phyloP scores from a whole-genome alignment of 2,113 vertebrate species.

The Amazona vittata region DNA sequence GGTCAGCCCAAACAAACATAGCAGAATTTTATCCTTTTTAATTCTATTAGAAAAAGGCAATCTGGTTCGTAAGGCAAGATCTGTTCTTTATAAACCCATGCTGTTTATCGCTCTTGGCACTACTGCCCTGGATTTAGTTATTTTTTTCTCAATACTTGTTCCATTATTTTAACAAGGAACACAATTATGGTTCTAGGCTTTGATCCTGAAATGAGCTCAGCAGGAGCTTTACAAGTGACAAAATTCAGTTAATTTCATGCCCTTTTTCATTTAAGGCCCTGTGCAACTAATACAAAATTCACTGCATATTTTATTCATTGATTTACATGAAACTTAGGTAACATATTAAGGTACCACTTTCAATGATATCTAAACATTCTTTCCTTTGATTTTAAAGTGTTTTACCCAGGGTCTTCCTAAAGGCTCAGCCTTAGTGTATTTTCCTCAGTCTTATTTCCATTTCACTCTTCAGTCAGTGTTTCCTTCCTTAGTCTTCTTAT shows the following conservation, averaged over 20 bases:
- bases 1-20: neutral
- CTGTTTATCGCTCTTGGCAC: neutral
- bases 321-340: neutral
- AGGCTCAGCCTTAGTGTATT: neutral
- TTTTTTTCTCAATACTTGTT: constrained; percentile 43
- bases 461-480: neutral
- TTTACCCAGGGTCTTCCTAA: neutral
- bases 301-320: neutral
- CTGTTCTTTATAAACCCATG: neutral
- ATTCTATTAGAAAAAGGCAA: neutral
- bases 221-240: constrained; percentile 11
- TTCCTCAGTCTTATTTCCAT: neutral
- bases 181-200: constrained; percentile 22
- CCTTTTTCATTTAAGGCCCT: neutral
- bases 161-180: constrained; percentile 19
- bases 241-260: constrained; percentile 44
- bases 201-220: constrained; percentile 32
- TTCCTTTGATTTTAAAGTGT: neutral
- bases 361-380: neutral
- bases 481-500: neutral
- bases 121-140: neutral
- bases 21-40: neutral
- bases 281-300: neutral
- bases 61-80: neutral
- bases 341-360: neutral